These are phyloP conservation scores for Spodoptera picta DNA, from an alignment of 2,888 invertebrate species.

Conservation along the genomic window DNA sequence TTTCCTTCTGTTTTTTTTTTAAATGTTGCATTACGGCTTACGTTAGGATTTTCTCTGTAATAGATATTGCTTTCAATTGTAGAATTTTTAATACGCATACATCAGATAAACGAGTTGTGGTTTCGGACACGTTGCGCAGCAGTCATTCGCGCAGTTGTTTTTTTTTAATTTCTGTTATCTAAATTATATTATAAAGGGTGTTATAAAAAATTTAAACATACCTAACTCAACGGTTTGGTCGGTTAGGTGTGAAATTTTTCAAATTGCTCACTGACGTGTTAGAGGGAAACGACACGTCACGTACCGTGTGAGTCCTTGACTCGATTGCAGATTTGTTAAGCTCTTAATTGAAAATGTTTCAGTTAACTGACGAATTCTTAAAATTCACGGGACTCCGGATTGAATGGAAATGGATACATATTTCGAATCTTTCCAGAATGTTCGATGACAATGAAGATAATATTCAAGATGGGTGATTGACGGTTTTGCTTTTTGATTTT, in stretches of 20 bases:
- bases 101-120: too few species aligned
- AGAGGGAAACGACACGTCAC: slow-evolving; percentile 30
- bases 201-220: slow-evolving; percentile 4
- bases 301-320: slow-evolving; percentile 27
- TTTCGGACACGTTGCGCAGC: too few species aligned
- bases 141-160: too few species aligned
- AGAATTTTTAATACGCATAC: too few species aligned
- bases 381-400: slow-evolving; percentile 13
- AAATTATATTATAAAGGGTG: background rate
- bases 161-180: too few species aligned
- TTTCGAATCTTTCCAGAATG: slow-evolving; percentile 5
- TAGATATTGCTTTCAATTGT: too few species aligned
- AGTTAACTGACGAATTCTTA: slow-evolving; percentile 18
- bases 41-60: too few species aligned
- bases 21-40: too few species aligned
- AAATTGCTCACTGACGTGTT: slow-evolving; percentile 31
- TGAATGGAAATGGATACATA: background rate
- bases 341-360: slow-evolving; percentile 50
- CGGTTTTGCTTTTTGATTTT: too few species aligned
- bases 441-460: background rate
- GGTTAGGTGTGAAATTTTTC: slow-evolving; percentile 15
- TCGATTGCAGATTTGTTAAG: slow-evolving; percentile 26
- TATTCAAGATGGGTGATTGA: too few species aligned
- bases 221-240: background rate
- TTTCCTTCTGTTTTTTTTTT: too few species aligned